Evolutionary conservation across 64 coral and sea anemone species (phyloP), one percentile per base, ranked within the genome.

Genomic region (Pocillopora verrucosa): DNA sequence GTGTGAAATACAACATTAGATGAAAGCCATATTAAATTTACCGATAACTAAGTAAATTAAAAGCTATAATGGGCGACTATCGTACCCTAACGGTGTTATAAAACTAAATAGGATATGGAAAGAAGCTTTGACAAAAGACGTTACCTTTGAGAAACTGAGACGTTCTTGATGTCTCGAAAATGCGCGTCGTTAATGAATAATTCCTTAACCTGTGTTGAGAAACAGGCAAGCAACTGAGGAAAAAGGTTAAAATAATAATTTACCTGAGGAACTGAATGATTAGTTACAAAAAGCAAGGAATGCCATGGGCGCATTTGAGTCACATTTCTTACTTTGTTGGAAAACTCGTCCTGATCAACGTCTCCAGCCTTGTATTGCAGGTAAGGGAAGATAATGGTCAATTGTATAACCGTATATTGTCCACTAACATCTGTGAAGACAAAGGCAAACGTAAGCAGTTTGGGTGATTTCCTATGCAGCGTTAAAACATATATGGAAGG

Each of bases 371-470:
- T 10, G 26, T 72, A 85, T 3, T 6, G 10, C 22, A 85, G n/a
- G 4, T 85, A 63, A 36, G 63, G 19, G 38, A 85, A 85, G 82
- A 56, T 65, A 26, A 85, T 85, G 24, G 56, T 72, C 41, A 85
- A 85, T 0, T 36, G 6, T 25, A 72, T 24, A 26, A 26, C 19
- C 25, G 82, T 85, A 16, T 20, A 13, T 51, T 51, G 41, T 9
- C 20, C 20, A 85, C 20, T 20, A 25, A 0, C 30, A 13, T 72
- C 82, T 85, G n/a, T 12, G 72, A 26, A 72, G 11, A 57, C 19
- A 72, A 70, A 51, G 38, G 26, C 12, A 51, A 51, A 51, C 41
- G 3, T 4, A 51, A 51, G 41, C 41, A 51, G 41, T 51, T 51
- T 51, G 41, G 30, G 41, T 51, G 41, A 51, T 51, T 51, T 51